Evolutionary conservation across 2,113 vertebrate species (phyloP).

Genomic region (Tenrec ecaudatus): DNA sequence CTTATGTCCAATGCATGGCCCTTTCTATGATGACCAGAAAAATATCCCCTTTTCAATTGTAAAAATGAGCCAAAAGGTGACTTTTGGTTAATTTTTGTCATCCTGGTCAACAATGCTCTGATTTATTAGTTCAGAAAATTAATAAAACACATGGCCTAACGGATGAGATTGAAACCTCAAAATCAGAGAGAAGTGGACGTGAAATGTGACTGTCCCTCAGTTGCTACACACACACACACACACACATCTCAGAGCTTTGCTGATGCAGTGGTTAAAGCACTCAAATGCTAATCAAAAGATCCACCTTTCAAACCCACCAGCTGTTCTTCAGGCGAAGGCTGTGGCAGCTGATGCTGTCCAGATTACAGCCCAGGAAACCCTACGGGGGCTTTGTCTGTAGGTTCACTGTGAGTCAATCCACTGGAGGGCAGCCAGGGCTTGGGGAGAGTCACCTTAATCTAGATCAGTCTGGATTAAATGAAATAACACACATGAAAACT

Average conservation of each 20-base stretch:
- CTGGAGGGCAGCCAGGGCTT: neutral
- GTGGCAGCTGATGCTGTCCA: neutral
- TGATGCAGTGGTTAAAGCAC: neutral
- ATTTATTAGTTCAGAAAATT: constrained; percentile 32
- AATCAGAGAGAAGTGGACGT: neutral
- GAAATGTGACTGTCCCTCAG: neutral
- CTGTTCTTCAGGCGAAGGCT: neutral
- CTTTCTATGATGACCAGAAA: constrained; percentile 34
- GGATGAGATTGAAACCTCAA: constrained; percentile 8
- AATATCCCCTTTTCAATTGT: constrained; percentile 55
- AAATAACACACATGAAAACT: neutral
- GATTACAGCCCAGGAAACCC: neutral
- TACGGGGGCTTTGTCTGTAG: neutral
- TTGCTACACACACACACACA: neutral
- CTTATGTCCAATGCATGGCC: constrained; percentile 73
- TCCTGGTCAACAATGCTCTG: constrained; percentile 27
- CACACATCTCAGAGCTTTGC: neutral
- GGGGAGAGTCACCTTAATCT: neutral
- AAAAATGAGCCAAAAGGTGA: constrained; percentile 14
- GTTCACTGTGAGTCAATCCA: neutral
- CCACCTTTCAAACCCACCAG: neutral
- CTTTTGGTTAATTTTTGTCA: constrained; percentile 57
- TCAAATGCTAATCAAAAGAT: neutral
- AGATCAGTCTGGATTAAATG: neutral
- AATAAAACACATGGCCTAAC: neutral